phyloP scores from a whole-genome alignment of 2,888 invertebrate species.

The Harpalus rufipes region DNA sequence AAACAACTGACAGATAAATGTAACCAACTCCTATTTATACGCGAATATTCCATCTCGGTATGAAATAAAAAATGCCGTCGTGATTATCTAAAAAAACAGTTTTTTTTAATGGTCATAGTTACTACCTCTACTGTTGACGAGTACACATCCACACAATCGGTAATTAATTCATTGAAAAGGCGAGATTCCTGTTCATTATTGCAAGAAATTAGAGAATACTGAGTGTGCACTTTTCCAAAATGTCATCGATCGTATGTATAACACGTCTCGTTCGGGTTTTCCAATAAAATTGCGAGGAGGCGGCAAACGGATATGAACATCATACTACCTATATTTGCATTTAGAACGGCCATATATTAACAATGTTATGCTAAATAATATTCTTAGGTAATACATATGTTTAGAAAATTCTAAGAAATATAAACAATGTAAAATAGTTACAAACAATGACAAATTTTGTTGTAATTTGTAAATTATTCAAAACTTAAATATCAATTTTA shows the following conservation, averaged over 20 bases:
- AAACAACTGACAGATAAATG: constrained; percentile 56
- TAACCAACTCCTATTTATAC: constrained; percentile 63
- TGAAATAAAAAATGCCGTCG: constrained; percentile 61
- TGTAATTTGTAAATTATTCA: too few relatives aligned
- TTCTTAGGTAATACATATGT: background rate
- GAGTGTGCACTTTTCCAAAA: constrained; percentile 54
- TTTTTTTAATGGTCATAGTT: constrained; percentile 49
- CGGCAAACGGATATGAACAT: constrained; percentile 61
- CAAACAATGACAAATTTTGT: too few relatives aligned
- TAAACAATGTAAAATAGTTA: background rate
- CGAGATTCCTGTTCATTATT: constrained; percentile 60
- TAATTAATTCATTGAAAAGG: constrained; percentile 57
- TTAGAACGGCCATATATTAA: background rate
- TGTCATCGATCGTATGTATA: constrained; percentile 64
- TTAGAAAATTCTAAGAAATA: background rate
- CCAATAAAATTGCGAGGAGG: constrained; percentile 52
- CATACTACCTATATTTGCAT: constrained; percentile 23
- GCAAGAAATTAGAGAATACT: constrained; percentile 50
- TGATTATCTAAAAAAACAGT: constrained; percentile 56
- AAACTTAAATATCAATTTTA: background rate
- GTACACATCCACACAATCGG: constrained; percentile 46
- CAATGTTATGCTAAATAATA: constrained; percentile 3
- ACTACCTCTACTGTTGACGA: constrained; percentile 36
- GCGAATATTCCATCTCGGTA: constrained; percentile 19
- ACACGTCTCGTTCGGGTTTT: constrained; percentile 59